phyloP scores from a whole-genome alignment of 2,888 invertebrate genomes.

The Slavum lentiscoides region DNA sequence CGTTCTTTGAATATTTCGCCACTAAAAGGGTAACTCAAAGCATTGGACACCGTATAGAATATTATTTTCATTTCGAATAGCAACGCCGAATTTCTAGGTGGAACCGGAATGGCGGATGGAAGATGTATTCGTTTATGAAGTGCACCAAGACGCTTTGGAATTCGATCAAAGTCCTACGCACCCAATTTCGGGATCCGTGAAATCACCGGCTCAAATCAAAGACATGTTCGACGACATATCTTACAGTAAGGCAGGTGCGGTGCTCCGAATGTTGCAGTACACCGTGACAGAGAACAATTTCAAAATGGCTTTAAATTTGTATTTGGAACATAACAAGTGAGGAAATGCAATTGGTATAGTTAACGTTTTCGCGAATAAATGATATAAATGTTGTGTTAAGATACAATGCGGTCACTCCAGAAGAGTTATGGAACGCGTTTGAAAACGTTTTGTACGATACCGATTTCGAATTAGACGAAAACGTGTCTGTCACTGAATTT shows the following conservation, averaged over 20 bases:
- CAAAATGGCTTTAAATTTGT: conserved; percentile 64
- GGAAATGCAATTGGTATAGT: background rate
- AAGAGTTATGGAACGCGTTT: conserved; percentile 47
- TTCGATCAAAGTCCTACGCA: conserved; percentile 68
- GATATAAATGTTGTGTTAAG: background rate
- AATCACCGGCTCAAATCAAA: conserved; percentile 65
- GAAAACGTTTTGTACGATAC: conserved; percentile 58
- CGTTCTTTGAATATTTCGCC: conserved; percentile 53
- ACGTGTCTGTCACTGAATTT: conserved; percentile 63
- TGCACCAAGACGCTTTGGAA: conserved; percentile 60
- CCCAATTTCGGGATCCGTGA: conserved; percentile 66
- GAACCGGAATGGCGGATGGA: conserved; percentile 55
- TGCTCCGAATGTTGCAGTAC: conserved; percentile 73
- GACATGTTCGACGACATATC: conserved; percentile 70
- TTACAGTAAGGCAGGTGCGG: conserved; percentile 70
- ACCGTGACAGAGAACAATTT: conserved; percentile 65
- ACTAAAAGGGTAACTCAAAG: conserved; percentile 48
- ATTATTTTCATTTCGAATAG: too few species aligned
- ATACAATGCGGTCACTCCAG: conserved; percentile 53
- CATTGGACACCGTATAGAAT: background rate
- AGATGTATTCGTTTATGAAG: conserved; percentile 60
- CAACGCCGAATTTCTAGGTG: conserved; percentile 50
- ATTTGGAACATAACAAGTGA: conserved; percentile 57
- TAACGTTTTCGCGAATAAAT: background rate
- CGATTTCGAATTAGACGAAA: background rate